These are phyloP conservation scores for Mercenaria mercenaria DNA, from an alignment of 1,140 invertebrate genomes.

Conservation along the genomic window DNA sequence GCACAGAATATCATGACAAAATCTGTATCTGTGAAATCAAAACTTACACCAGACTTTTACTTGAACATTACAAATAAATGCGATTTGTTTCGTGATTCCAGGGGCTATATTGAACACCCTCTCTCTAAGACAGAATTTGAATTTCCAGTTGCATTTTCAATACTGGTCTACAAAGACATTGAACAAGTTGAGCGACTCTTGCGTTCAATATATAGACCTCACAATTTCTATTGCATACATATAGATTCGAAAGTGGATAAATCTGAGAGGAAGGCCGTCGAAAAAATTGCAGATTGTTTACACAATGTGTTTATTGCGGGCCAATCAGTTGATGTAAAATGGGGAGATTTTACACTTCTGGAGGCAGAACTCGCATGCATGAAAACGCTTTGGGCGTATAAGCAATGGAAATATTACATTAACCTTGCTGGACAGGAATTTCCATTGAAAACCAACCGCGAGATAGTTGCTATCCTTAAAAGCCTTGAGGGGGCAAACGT, in stretches of 20 bases:
- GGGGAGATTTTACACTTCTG: conserved; percentile 69
- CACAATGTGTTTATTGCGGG: conserved; percentile 81
- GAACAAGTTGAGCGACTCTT: conserved; percentile 80
- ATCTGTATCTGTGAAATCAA: neutral
- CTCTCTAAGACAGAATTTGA: conserved; percentile 34
- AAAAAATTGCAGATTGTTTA: conserved; percentile 76
- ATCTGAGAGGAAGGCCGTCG: conserved; percentile 68
- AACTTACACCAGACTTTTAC: too few species aligned
- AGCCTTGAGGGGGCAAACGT: conserved; percentile 75
- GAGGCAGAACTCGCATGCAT: conserved; percentile 77
- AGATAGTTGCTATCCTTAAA: conserved; percentile 78
- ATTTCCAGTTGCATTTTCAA: too few species aligned
- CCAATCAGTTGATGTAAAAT: conserved; percentile 36
- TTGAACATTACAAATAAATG: neutral
- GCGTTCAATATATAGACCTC: conserved; percentile 80
- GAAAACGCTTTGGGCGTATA: conserved; percentile 36
- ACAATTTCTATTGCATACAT: conserved; percentile 85
- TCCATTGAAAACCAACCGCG: conserved; percentile 82
- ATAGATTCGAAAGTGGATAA: conserved; percentile 76
- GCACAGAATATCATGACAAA: neutral
- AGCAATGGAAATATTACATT: conserved; percentile 81
- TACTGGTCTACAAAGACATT: conserved; percentile 74
- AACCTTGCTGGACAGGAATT: too few species aligned
- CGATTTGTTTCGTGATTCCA: neutral
- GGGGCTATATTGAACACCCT: conserved; percentile 55